Base-by-base conservation (phyloP, 35 echinoderm and acorn worm genomes). In the Patiria miniata region DNA sequence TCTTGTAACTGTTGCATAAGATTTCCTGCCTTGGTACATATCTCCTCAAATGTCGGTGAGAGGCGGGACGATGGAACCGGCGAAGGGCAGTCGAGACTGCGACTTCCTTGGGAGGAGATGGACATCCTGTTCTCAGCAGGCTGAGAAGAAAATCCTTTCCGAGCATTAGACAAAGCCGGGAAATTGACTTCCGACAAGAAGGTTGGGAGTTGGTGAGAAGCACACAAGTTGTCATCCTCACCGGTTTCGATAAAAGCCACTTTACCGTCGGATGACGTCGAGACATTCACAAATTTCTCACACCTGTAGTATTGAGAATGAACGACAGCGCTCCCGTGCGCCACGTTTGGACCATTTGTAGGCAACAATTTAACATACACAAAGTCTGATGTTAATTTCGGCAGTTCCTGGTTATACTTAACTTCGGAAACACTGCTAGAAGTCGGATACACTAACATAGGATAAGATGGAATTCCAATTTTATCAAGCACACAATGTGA, bases 21-120 rank as follows among this genome's bases (percentile, higher is more conserved):
- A 32, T 58, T 51, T 18, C 82, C 82, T 34, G 82, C 82, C 38
- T 84, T 84, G 39, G 17, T 84, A 38, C 82, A 84, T 6, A 84
- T 84, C 36, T 84, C 82, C 29, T 84, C 82, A 37, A 84, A 84
- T 53, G 82, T 60, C 57, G 82, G 82, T 58, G 57, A 73, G 26
- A 73, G 65, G 65, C 65, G 65, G 15, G 65, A 73, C 12, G 65
- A 22, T 26, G 65, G 34, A 1, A 73, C 65, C 2, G 65, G 65
- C 26, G 65, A 73, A 2, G 65, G 65, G 8, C 65, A 73, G 34
- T 73, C 65, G 2, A 73, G 34, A 73, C 65, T 73, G 65, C 21
- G 26, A 30, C 65, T 73, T 30, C 2, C 8, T 23, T 73, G 65
- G 34, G 65, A 73, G 65, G 21, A 34, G 34, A 22, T 73, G 14